Evolutionary conservation across 2,888 invertebrate species (phyloP).

Genomic region (Drosophila cracens): DNA sequence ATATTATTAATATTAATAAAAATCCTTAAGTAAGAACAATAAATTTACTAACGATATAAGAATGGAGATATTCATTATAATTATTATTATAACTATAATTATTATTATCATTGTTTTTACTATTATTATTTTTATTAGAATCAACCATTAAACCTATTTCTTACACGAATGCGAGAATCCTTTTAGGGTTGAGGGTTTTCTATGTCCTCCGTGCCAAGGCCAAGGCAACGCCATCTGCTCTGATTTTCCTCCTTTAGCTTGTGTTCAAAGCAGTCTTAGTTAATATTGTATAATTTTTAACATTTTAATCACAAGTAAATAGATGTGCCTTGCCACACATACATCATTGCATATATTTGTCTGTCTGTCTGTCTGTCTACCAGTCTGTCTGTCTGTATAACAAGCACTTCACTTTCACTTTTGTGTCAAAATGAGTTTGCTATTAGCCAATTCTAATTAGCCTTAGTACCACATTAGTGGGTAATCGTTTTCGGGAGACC

Average conservation of each 20-base stretch:
- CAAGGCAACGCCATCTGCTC: not conserved
- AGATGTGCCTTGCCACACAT: fast-evolving
- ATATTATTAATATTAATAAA: too few species aligned
- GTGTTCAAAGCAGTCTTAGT: not conserved
- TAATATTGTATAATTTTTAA: not conserved
- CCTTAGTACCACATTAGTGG: not conserved
- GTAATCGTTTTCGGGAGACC: not conserved
- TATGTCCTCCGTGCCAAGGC: not conserved
- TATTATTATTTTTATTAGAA: not conserved
- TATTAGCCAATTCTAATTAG: not conserved
- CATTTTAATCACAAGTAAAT: not conserved
- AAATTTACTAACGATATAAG: not conserved
- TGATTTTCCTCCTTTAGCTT: not conserved
- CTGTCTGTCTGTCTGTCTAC: not conserved
- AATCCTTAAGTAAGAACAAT: not conserved
- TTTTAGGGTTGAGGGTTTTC: not conserved
- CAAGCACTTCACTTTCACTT: not conserved
- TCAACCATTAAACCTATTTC: not conserved
- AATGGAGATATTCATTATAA: not conserved
- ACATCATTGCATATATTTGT: not conserved
- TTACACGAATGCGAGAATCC: not conserved
- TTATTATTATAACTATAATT: not conserved
- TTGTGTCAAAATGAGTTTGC: not conserved
- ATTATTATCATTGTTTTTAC: not conserved
- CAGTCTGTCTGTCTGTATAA: not conserved